Base-by-base conservation (phyloP, 53 echinoderm and acorn worm species). In the Apostichopus leukothele region DNA sequence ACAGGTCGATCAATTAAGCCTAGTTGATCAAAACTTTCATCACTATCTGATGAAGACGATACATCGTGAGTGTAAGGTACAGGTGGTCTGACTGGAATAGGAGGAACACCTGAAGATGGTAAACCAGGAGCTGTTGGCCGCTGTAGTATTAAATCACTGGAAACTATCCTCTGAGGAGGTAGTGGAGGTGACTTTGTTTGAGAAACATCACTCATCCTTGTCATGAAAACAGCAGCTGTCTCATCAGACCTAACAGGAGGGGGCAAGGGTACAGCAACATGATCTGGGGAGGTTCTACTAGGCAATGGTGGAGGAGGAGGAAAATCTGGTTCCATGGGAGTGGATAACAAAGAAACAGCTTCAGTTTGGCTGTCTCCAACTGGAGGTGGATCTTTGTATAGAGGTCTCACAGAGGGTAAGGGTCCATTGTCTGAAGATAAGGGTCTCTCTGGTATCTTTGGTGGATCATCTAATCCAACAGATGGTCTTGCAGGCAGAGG, bases 401-500 rank as follows among this genome's bases (percentile, higher is more conserved):
- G 20, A 19, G 13, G 71, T 19, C 18, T 71, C 14, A 19, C 71
- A 16, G 71, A 18, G 71, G 20, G n/a, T 71, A n/a, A 71, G 18
- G 71, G 57, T 57, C 7, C 57, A 57, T 57, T 10, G 57, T 57
- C 20, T n/a, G 71, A 5, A 71, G 18, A 71, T 6, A 18, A 4
- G 21, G 67, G 50, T 25, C 67, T 85, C 25, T 60, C 67, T 85
- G 85, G 67, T 50, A 85, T 12, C 66, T 39, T 67, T 85, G 85
- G 85, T 67, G 85, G 85, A 67, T 85, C 85, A 26, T 85, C 85
- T 25, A 67, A 67, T 20, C 85, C 85, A 85, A 85, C 67, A 53
- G 84, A 60, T 19, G 84, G 84, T 25, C 84, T 84, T 22, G 52
- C 66, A 84, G 84, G 84, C 14, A 84, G 27, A 12, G 84, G 60